Evolutionary conservation across 2,888 invertebrate species (phyloP).

Genomic region (Auanema freiburgensis): DNA sequence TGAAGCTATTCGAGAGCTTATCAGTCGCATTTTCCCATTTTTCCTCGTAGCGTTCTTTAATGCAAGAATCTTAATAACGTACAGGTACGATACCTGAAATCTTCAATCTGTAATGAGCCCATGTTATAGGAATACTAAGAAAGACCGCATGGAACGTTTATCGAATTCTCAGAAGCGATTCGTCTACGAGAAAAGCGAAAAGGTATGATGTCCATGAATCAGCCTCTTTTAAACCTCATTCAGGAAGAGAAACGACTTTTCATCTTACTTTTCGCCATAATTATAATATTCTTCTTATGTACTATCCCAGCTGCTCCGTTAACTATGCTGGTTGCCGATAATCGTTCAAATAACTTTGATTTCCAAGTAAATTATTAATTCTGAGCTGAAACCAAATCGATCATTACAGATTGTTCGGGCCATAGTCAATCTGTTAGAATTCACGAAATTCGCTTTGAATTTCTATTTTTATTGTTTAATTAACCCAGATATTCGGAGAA

Average conservation of each 20-base stretch:
- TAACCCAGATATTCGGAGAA: slow-evolving; percentile 58
- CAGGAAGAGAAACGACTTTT: slow-evolving; percentile 68
- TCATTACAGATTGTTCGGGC: slow-evolving; percentile 67
- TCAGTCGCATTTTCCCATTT: slow-evolving; percentile 68
- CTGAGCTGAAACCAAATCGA: not conserved
- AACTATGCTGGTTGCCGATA: slow-evolving; percentile 66
- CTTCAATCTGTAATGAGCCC: not conserved
- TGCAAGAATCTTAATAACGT: slow-evolving; percentile 67
- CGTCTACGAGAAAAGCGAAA: slow-evolving; percentile 49
- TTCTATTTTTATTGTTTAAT: slow-evolving; percentile 67
- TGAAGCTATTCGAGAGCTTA: slow-evolving; percentile 58
- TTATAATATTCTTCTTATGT: slow-evolving; percentile 68
- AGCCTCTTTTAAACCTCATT: slow-evolving; percentile 11
- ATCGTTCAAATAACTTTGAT: slow-evolving; percentile 50
- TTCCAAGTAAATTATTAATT: slow-evolving; percentile 49
- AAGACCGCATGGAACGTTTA: slow-evolving; percentile 62
- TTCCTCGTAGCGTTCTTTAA: slow-evolving; percentile 68
- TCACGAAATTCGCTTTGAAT: slow-evolving; percentile 69
- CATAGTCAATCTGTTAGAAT: slow-evolving; percentile 67
- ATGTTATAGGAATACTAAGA: slow-evolving; percentile 65
- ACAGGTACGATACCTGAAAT: slow-evolving; percentile 50
- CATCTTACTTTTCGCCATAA: slow-evolving; percentile 67
- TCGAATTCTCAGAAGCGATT: slow-evolving; percentile 48
- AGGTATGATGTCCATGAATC: slow-evolving; percentile 7
- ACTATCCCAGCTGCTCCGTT: slow-evolving; percentile 68